A percentile compares a stretch with the other conserved stretches of the same genome.
phyloP scores from a whole-genome alignment of 2,113 vertebrate species.

The Penelope pileata region DNA sequence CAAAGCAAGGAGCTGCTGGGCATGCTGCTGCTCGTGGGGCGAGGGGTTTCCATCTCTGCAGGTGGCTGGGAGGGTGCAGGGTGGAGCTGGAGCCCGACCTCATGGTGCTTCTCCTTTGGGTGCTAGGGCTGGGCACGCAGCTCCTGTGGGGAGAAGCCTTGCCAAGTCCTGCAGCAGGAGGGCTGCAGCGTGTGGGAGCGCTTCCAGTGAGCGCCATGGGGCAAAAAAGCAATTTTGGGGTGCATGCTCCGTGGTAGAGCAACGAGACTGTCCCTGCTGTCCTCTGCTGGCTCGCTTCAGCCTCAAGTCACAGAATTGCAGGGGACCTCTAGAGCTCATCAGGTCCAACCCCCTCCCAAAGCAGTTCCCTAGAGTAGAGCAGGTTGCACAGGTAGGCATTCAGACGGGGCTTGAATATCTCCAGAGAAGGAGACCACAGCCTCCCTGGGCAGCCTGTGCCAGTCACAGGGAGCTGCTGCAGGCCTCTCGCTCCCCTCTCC shows the following conservation, averaged over 20 bases:
- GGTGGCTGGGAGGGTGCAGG: background rate
- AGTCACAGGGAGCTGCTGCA: background rate
- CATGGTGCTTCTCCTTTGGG: rapidly evolving
- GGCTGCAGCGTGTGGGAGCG: rapidly evolving
- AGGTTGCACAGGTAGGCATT: too few species aligned
- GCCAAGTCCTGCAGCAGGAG: background rate
- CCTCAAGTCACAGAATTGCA: too few species aligned
- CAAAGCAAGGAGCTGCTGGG: background rate
- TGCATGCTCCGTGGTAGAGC: background rate
- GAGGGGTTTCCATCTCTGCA: background rate
- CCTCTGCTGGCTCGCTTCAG: background rate
- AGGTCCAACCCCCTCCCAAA: too few species aligned
- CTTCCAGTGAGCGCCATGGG: background rate
- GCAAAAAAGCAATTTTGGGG: background rate
- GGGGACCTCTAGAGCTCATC: too few species aligned
- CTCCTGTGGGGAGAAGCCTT: background rate
- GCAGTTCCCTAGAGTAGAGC: too few species aligned
- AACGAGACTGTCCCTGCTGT: background rate
- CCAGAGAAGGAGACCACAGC: too few species aligned
- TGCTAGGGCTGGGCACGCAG: background rate
- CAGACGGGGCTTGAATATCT: too few species aligned
- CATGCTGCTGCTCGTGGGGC: rapidly evolving
- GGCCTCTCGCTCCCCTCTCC: background rate
- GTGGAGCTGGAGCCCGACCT: background rate
- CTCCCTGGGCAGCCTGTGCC: too few species aligned